Base-by-base conservation (phyloP, 2,113 vertebrate species). In the Ochotona princeps region DNA sequence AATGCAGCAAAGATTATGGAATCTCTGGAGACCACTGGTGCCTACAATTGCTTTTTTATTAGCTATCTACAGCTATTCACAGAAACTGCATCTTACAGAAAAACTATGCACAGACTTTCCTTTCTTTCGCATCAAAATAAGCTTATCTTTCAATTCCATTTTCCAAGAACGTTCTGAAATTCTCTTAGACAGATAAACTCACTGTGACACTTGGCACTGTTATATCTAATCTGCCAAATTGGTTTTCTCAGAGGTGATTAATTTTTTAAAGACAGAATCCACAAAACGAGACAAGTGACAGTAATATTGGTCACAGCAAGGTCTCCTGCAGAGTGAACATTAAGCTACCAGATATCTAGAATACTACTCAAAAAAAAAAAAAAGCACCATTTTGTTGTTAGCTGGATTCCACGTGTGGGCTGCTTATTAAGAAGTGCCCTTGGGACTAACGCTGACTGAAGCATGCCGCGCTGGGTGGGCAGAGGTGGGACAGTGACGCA, bases 161-260 rank as follows among this genome's bases (percentile, higher is more conserved):
- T 57, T 57, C 54, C 54, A 57, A 18, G 54, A 57, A 57, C 17
- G 54, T 57, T 57, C 18, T 57, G 54, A 57, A 57, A 57, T 57
- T 57, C 54, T 57, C 54, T 57, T 57, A 57, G 49, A 84, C 23
- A n/a, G 81, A 21, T 73, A 83, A 60, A 61, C 44, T 82, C 60
- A 47, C 70, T 88, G 73, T 38, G 25, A 44, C 66, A 73, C 47
- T 83, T 69, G 57, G 66, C 23, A 8, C n/a, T 65, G 65, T 84
- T 84, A 69, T 79, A 65, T n/a, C 65, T 80, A 73, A 72, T 66
- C 73, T 90, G 11, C 66, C 74, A 85, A 47, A 72, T 23, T 85
- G 25, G 26, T 84, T 89, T 89, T 76, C 63, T 84, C 73, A 79
- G 30, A 65, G 51, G 25, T 80, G 80, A 89, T 63, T 66, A 57